Conservation (phyloP, 2,797 vertebrate species). For the Sebastes steindachneri region DNA sequence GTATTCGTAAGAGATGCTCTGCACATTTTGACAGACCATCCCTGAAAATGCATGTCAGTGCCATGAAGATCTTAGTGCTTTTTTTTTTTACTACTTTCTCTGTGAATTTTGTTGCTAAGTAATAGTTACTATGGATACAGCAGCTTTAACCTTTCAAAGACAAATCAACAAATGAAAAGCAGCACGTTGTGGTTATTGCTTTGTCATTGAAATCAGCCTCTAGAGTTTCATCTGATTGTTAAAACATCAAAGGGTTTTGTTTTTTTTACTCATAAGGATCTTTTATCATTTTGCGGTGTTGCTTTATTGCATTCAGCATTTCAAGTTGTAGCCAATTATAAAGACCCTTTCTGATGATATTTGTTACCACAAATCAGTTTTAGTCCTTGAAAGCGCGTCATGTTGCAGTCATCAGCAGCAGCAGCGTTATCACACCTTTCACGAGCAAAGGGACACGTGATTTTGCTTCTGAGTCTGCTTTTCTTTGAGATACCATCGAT, state of each 20-base stretch:
- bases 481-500: not conserved
- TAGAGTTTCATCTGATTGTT: constrained; percentile 1
- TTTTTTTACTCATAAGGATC: not conserved
- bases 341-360: not conserved
- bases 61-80: constrained; percentile 14
- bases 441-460: constrained; percentile 11
- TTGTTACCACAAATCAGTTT: constrained; percentile 9
- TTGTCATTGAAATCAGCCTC: constrained; percentile 28
- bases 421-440: constrained; percentile 25
- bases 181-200: constrained; percentile 39
- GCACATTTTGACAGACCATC: constrained; percentile 10
- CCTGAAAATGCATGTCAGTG: constrained; percentile 19
- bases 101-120: constrained; percentile 82
- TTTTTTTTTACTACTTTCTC: constrained; percentile 33
- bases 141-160: constrained; percentile 62
- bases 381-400: constrained; percentile 8
- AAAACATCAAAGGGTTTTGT: constrained; percentile 7
- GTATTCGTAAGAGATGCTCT: not conserved
- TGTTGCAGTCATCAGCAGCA: constrained; percentile 5
- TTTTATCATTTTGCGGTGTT: not conserved
- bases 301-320: constrained; percentile 3
- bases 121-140: constrained; percentile 85
- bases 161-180: constrained; percentile 60
- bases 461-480: constrained; percentile 11
- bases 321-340: not conserved